Base-by-base conservation (phyloP, 1,140 invertebrate species). In the Charaxes varanes region DNA sequence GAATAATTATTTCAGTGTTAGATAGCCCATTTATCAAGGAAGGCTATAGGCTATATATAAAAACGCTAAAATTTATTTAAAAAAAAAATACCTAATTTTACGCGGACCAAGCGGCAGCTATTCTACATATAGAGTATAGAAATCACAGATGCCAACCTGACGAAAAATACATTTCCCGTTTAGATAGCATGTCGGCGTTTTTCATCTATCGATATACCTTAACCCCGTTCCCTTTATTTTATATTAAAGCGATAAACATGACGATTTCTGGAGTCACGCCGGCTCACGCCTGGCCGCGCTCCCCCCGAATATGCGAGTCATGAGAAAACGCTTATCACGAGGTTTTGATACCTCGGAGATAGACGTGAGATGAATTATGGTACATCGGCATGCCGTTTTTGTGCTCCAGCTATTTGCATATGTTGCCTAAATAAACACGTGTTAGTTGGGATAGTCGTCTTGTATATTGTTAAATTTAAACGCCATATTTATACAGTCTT, bases 161-260 rank as follows among this genome's bases (percentile, higher is more conserved):
- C 34, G 26, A 56, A 55, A 62, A 73, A 68, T 58, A 57, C 68
- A 82, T 79, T 82, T 73, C 78, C 77, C 74, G 35, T 21, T 67
- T 40, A 33, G 40, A 62, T 73, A 42, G 52, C 47, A 52, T 61
- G 56, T 62, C 48, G 57, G 60, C 55, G 61, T 69, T 78, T 78
- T 71, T 74, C 70, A 69, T 77, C 52, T 69, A 70, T 77, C 62
- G 69, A 70, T 70, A 63, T 57, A 54, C 30, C 40, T 54, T 58
- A 66, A 68, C 64, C 61, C 61, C 49, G 54, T 73, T 71, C 73
- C 66, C 67, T 79, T 79, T 83, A 73, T 83, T 79, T 79, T 81
- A 81, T 81, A 81, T 80, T 79, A 83, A 79, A 69, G 76, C 77
- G 79, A 81, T 81, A 81, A 81, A 80, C 70, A 80, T 79, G 79